Evolutionary conservation across 2,113 vertebrate species (phyloP), one percentile per base, ranked within the genome.

Genomic region (Chroicocephalus ridibundus): DNA sequence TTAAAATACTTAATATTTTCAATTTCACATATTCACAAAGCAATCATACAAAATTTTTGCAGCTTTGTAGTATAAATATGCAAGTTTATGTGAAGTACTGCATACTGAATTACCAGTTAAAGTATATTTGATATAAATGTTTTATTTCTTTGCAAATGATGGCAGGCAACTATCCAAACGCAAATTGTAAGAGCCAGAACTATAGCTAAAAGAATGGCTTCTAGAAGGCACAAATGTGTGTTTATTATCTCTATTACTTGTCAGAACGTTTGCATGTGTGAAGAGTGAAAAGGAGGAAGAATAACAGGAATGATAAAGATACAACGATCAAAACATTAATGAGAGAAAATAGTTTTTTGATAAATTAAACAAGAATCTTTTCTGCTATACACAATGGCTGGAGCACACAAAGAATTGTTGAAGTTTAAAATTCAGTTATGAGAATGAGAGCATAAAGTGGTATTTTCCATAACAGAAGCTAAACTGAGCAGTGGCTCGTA

Each of bases 321-420:
- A 27, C 34, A 74, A 16, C 40, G 32, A 81, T 81, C 77, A 93
- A 95, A 91, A 97, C 9, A 84, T 94, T 77, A 46, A 83, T 88
- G 77, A 81, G 64, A 86, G 49, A 88, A 95, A 93, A 91, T 65
- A 51, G 27, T 70, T 82, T 94, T 94, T 93, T 32, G 8, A 40
- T 74, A 91, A 88, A 65, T 95, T 89, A 93, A 93, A 66, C 49
- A 96, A 83, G 44, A 88, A 57, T 86, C 49, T 93, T 77, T 93
- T 83, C 46, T 83, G 10, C 55, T 86, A 40, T 81, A 44, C 21
- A 70, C 64, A 84, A 71, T 70, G 89, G 51, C 81, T 93, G 51
- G 25, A 66, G 18, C 51, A 84, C 38, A 60, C 47, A 93, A 91
- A 89, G 55, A 71, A 77, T 89, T 91, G 47, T 62, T 44, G 25